phyloP scores from a whole-genome alignment of 2,888 invertebrate genomes.

The Acholoe squamosa region DNA sequence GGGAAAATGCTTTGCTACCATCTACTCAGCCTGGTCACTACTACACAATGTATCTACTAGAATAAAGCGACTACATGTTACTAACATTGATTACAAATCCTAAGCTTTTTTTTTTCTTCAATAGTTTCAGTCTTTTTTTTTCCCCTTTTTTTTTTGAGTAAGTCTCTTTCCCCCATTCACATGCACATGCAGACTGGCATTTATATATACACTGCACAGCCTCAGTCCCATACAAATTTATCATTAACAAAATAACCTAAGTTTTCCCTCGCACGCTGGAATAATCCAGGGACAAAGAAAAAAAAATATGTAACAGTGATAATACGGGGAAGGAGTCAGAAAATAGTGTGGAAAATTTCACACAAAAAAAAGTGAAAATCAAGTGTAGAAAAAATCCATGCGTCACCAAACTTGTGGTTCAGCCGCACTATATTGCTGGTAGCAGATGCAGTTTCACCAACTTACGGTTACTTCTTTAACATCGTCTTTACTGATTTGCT shows the following conservation, averaged over 20 bases:
- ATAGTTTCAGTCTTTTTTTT: not conserved
- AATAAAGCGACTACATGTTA: constrained; percentile 45
- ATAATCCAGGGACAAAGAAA: not conserved
- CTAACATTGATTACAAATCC: constrained; percentile 26
- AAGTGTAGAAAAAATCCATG: constrained; percentile 18
- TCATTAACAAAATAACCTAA: constrained; percentile 16
- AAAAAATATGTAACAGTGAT: not conserved
- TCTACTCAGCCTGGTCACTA: constrained; percentile 35
- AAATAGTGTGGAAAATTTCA: not conserved
- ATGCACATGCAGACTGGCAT: constrained; percentile 30
- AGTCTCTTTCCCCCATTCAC: not conserved
- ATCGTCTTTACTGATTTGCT: not conserved
- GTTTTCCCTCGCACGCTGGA: not conserved
- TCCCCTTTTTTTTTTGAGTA: not conserved
- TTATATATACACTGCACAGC: not conserved
- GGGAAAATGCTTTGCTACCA: constrained; percentile 23
- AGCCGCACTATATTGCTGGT: constrained; percentile 27
- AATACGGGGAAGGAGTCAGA: constrained; percentile 2
- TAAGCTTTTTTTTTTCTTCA: constrained; percentile 15
- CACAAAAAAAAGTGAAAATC: not conserved
- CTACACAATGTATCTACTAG: constrained; percentile 21
- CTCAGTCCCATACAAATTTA: not conserved
- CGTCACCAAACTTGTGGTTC: not conserved
- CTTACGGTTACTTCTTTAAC: not conserved
- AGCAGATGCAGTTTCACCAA: not conserved